Percentiles rank a stretch among this genome's conserved stretches.
Conservation (phyloP, 2,888 invertebrate species). For the Biston betularia region DNA sequence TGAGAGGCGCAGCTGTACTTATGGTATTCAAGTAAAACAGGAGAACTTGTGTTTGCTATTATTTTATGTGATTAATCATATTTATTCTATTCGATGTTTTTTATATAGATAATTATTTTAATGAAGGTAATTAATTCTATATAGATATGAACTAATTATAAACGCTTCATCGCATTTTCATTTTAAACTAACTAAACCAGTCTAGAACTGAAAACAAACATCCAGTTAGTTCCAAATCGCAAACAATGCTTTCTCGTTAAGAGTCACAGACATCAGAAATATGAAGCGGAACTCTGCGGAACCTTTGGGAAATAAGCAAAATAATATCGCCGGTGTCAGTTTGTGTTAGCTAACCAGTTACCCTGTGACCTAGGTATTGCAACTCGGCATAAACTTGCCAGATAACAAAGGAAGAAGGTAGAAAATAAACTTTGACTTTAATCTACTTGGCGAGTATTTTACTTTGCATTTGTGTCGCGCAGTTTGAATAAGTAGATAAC, state of each 20-base stretch:
- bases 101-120: too few species aligned
- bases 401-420: conserved; percentile 27
- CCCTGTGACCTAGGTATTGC: conserved; percentile 19
- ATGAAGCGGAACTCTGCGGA: conserved; percentile 54
- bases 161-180: not conserved
- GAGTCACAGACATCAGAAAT: conserved; percentile 52
- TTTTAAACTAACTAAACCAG: conserved; percentile 17
- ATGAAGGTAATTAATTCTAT: too few species aligned
- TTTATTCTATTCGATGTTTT: too few species aligned
- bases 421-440: conserved; percentile 28
- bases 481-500: conserved; percentile 20
- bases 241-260: conserved; percentile 60
- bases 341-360: conserved; percentile 34
- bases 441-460: conserved; percentile 24
- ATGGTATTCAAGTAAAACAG: too few species aligned
- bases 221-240: conserved; percentile 41
- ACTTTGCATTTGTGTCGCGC: conserved; percentile 22
- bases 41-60: too few species aligned
- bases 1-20: too few species aligned
- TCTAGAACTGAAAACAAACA: conserved; percentile 22
- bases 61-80: too few species aligned
- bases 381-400: conserved; percentile 24
- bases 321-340: conserved; percentile 58
- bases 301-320: conserved; percentile 66
- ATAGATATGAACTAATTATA: not conserved